These are phyloP conservation scores for Scopus umbretta DNA, from an alignment of 2,113 vertebrate species.

Conservation along the genomic window DNA sequence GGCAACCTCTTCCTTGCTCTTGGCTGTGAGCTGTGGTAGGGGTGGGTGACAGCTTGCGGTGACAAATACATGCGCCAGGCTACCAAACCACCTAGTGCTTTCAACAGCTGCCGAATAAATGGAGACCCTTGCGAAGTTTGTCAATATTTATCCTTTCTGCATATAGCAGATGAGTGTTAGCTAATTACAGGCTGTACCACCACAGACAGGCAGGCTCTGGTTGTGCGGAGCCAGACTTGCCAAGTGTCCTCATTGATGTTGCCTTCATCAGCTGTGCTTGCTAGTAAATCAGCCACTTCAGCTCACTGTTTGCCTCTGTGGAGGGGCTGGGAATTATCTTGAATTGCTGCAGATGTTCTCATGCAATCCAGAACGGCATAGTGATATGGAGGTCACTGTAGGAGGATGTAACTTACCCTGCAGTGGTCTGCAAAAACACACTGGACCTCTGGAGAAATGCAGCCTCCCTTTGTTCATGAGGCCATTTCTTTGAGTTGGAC, in stretches of 20 bases:
- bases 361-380: background rate
- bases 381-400: fast-evolving
- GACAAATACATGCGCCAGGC: background rate
- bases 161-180: background rate
- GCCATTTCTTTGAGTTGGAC: background rate
- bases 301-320: background rate
- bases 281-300: background rate
- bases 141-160: background rate
- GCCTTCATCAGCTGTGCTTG: background rate
- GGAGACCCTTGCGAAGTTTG: background rate
- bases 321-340: background rate
- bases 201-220: background rate
- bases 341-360: background rate
- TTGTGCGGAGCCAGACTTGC: background rate
- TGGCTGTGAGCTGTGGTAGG: background rate
- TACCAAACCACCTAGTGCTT: background rate
- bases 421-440: background rate
- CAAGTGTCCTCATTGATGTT: background rate
- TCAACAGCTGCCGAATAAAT: background rate
- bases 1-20: background rate
- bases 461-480: background rate
- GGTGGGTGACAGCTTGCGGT: background rate
- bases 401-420: background rate
- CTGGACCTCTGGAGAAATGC: background rate
- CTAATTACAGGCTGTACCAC: background rate